These are phyloP conservation scores for Lycaena phlaeas DNA, from an alignment of 2,888 invertebrate species.

Conservation along the genomic window DNA sequence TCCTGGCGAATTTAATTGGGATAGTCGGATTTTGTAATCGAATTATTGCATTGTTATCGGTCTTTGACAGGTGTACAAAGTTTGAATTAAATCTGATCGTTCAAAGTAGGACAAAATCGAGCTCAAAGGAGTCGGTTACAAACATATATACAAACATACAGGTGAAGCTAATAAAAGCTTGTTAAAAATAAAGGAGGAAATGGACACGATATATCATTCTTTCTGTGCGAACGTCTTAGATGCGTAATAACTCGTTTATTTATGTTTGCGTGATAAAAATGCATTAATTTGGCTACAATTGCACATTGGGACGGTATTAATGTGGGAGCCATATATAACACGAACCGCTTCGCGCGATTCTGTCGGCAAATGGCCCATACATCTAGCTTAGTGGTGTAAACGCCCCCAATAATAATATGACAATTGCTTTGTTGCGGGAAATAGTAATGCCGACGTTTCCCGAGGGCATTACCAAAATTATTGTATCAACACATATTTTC, in stretches of 20 bases:
- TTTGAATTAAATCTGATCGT: too few relatives aligned
- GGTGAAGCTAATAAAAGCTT: too few relatives aligned
- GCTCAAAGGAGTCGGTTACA: too few relatives aligned
- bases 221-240: too few relatives aligned
- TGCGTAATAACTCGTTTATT: conserved; percentile 8
- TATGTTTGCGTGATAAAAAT: conserved; percentile 15
- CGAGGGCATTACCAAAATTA: conserved; percentile 8
- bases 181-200: too few relatives aligned
- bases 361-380: conserved; percentile 60
- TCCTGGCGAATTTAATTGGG: too few relatives aligned
- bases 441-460: conserved; percentile 15
- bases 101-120: too few relatives aligned
- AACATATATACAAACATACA: too few relatives aligned
- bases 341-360: conserved; percentile 47
- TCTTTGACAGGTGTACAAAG: too few relatives aligned
- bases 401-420: conserved; percentile 60
- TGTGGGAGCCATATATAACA: conserved; percentile 53
- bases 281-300: conserved; percentile 37
- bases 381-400: conserved; percentile 63
- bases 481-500: conserved; percentile 5
- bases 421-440: conserved; percentile 36
- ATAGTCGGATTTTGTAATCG: too few relatives aligned
- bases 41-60: too few relatives aligned
- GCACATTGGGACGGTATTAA: conserved; percentile 49
- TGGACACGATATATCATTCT: too few relatives aligned